Base-by-base conservation (phyloP, 1,140 invertebrate species). In the Colletes gigas region DNA sequence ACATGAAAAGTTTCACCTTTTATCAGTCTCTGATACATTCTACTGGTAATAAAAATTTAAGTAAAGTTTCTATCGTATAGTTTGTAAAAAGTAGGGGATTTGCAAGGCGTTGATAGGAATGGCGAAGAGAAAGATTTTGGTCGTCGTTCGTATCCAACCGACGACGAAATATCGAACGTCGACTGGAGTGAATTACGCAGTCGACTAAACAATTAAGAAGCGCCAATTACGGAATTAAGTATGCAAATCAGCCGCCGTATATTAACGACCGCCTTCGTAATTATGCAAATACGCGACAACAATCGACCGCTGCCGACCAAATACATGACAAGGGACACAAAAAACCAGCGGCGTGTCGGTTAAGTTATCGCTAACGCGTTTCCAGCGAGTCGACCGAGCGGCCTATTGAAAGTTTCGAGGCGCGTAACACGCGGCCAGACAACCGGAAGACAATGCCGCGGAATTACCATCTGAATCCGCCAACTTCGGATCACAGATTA, bases 161-260 rank as follows among this genome's bases (percentile, higher is more conserved):
- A 0, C 59, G 7, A 44, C 21, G 30, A 57, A 55, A 65, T 19
- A 73, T 68, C 65, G 44, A 39, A 14, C 65, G 15, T 15, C 30
- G 41, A 12, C 57, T 15, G 3, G 14, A 39, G 17, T 72, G 41
- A 66, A 65, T 78, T 78, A 72, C 69, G 19, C 52, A 57, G 50
- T 79, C 50, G 70, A 62, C 59, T 73, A 79, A 79, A 79, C 77
- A 79, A 79, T 79, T 73, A 79, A 73, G 77, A 79, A 73, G 77
- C 70, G 77, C 60, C 77, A 79, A 79, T 79, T 79, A 79, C 77
- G 77, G 77, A 66, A 79, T 79, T 79, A 79, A 79, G 77, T 73
- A 79, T 79, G 77, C 77, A 79, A 79, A 79, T 79, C 50, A 47
- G 19, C 10, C 50, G 77, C 17, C 77, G 77, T 73, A 79, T 73